Base-by-base conservation (phyloP, 2,113 vertebrate genomes). In the Mustela nigripes region DNA sequence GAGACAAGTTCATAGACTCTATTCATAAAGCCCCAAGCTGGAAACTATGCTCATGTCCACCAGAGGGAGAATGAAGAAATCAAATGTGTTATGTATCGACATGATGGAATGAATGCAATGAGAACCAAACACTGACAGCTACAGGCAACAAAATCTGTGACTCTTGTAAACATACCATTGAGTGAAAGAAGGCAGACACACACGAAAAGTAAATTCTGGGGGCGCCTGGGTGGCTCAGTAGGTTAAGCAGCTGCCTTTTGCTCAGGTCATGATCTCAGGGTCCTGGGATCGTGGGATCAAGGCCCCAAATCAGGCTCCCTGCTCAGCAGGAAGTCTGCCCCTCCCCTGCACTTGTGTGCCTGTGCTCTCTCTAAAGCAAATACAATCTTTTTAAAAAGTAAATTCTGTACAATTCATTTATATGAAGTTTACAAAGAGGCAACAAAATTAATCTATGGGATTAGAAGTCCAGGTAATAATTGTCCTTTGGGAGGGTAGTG, bases 381-480 rank as follows among this genome's bases (percentile, higher is more conserved):
- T 65, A 65, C 14, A 65, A 65, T 33, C 28, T 65, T 15, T 15
- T 15, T 31, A 45, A 90, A 91, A 96, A 31, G 22, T 80, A 73
- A 31, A 79, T 63, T 69, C 1, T 69, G 36, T 39, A 73, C 69
- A 82, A 91, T 79, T 83, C 26, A 42, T 60, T 96, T 91, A 88
- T 24, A 88, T 33, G 16, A 91, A 79, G 45, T 42, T 87, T 74
- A 67, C 76, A 73, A 82, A 90, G 39, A 39, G 58, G 22, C 65
- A 74, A 86, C 11, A 91, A 78, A 95, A 71, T 24, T 31, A 89
- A 63, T 53, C 28, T 88, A 36, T 22, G 50, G 21, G 62, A 93
- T 95, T 93, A 84, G 86, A 91, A 87, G 22, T 90, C 67, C 78
- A 19, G 67, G 71, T 16, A 89, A n/a, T 24, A 95, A 89, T 65